Base-by-base conservation (phyloP, 2,888 invertebrate species). In the Ennomos erosarius region DNA sequence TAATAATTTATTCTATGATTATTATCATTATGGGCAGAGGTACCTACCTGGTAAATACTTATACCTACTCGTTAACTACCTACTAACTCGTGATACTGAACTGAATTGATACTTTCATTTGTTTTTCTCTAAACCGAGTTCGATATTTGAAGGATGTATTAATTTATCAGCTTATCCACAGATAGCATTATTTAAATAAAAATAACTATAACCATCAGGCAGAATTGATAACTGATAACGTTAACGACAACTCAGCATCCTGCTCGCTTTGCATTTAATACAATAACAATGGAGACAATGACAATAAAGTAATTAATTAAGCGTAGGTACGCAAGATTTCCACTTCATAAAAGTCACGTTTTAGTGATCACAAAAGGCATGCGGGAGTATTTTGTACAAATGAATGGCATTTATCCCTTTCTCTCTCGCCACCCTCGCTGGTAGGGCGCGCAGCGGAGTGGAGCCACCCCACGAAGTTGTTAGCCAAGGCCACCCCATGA, bases 381-480 rank as follows among this genome's bases (percentile, higher is more conserved):
- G 46, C 47, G 33, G 10, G 11, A 38, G 40, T 42, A 46, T n/a
- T n/a, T n/a, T 16, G 16, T 55, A 59, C 62, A 64, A 68, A 64
- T 59, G 57, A 64, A 55, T 45, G 55, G 13, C 44, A 48, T 56
- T 62, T 38, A 64, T 55, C 61, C 62, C 62, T 62, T 59, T 62
- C 56, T 50, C 40, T 45, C 37, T 50, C 55, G 47, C 50, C 62
- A 58, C 65, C 54, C 35, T 34, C 10, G 45, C n/a, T 26, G 16
- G 26, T 26, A 48, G 48, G 37, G 48, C 10, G 43, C 36, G 6
- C 5, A 26, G 1, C 8, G 12, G 60, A 59, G 61, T 48, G 46
- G 44, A 48, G 13, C 46, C 58, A 47, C 62, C 26, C 26, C 26
- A 26, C 26, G 6, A 6, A 26, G 26, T 26, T 26, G 26, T 26